Evolutionary conservation across 2,888 invertebrate species (phyloP).

Genomic region (Pharmacophagus antenor): DNA sequence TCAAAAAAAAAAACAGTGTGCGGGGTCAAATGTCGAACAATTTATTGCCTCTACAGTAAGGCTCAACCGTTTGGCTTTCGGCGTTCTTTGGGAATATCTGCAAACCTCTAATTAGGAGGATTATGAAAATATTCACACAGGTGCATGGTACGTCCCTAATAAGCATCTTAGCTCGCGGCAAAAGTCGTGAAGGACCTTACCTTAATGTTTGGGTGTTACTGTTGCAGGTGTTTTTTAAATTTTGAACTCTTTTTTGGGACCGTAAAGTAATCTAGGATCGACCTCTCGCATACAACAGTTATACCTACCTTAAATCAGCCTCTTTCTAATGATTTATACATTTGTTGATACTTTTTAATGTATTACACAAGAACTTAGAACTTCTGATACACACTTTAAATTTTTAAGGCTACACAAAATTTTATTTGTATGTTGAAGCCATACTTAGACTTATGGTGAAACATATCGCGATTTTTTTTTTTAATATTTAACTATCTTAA

Average conservation of each 20-base stretch:
- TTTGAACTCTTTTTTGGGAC: conserved; percentile 53
- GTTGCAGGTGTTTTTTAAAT: conserved; percentile 62
- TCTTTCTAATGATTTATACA: no score
- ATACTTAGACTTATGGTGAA: no score
- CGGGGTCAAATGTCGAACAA: conserved; percentile 80
- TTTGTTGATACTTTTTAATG: no score
- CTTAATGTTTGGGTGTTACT: conserved; percentile 75
- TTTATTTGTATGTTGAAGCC: no score
- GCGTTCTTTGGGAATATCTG: conserved; percentile 74
- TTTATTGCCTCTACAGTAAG: conserved; percentile 78
- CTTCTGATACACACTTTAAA: no score
- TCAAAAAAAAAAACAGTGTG: conserved; percentile 65
- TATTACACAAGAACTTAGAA: no score
- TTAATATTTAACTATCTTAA: no score
- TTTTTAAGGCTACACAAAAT: no score
- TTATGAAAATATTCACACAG: conserved; percentile 81
- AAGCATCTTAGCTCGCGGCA: conserved; percentile 75
- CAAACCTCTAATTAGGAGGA: conserved; percentile 80
- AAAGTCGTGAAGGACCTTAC: conserved; percentile 65
- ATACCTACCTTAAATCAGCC: no score
- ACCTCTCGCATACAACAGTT: conserved; percentile 6
- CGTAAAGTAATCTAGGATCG: conserved; percentile 56
- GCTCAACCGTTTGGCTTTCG: conserved; percentile 68
- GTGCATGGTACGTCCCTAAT: conserved; percentile 75
- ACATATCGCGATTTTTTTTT: no score